A percentile compares a stretch with the other conserved stretches of the same genome.
phyloP scores from a whole-genome alignment of 1,140 invertebrate species.

The Bombyx mandarina region DNA sequence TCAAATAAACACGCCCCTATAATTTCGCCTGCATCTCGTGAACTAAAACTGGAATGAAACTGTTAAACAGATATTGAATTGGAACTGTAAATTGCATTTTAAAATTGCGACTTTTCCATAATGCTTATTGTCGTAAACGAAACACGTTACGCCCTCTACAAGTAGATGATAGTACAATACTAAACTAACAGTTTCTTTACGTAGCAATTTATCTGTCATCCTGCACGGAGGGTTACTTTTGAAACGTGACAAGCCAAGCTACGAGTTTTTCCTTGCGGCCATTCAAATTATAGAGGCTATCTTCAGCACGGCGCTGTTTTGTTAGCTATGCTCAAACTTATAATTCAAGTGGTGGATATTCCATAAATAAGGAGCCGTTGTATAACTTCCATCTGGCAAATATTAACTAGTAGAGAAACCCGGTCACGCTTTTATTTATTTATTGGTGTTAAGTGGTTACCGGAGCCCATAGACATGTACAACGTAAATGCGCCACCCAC shows the following conservation, averaged over 20 bases:
- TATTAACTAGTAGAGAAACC: no score
- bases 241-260: slow-evolving; percentile 3
- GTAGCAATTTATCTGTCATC: slow-evolving; percentile 4
- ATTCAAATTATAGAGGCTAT: neutral
- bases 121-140: slow-evolving; percentile 12
- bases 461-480: no score
- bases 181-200: slow-evolving; percentile 21
- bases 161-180: slow-evolving; percentile 14
- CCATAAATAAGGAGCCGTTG: neutral
- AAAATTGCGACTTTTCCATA: slow-evolving; percentile 21
- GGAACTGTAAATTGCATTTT: slow-evolving; percentile 33
- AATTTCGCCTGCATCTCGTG: slow-evolving; percentile 25
- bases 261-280: neutral
- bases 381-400: neutral
- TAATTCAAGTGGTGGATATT: neutral
- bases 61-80: slow-evolving; percentile 61
- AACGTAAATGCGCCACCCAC: no score
- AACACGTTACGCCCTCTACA: slow-evolving; percentile 18
- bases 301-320: no score
- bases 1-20: slow-evolving; percentile 23
- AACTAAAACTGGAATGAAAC: slow-evolving; percentile 37
- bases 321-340: neutral
- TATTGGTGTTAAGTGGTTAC: no score
- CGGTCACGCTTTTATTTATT: no score
- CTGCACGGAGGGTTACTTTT: slow-evolving; percentile 3